Percentiles rank a stretch among this genome's conserved stretches.
These are phyloP conservation scores for Anneissia japonica DNA, from an alignment of 35 echinoderm and acorn worm genomes.

Conservation along the genomic window DNA sequence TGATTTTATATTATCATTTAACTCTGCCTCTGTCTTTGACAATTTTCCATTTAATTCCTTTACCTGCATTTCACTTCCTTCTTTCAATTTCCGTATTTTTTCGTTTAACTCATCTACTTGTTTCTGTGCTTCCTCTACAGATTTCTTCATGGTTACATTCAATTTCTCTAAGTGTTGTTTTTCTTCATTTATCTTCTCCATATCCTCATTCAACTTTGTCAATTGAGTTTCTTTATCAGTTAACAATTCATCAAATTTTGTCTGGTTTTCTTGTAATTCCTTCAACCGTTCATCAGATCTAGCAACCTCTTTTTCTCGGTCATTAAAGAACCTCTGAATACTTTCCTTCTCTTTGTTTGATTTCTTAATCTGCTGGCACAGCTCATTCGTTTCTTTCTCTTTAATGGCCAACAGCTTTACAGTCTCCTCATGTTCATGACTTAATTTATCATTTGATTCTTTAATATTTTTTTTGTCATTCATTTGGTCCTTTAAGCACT, in stretches of 20 bases:
- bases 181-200: neutral
- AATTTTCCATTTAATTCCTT: no score
- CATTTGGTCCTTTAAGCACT: no score
- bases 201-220: neutral
- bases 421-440: neutral
- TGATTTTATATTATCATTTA: no score
- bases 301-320: neutral
- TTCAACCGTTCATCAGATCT: no score
- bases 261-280: no score
- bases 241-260: no score
- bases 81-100: neutral
- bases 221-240: no score
- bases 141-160: neutral
- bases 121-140: neutral
- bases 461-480: no score
- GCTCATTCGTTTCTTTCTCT: neutral
- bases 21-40: no score
- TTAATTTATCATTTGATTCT: no score
- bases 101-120: neutral
- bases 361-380: conserved; percentile 8
- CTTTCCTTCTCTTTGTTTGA: neutral
- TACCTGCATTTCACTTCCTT: no score
- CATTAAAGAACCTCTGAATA: neutral
- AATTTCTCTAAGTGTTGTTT: conserved; percentile 8
- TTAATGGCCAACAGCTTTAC: conserved; percentile 6